These are phyloP conservation scores for Harpagus bidentatus DNA, from an alignment of 2,113 vertebrate species.

Conservation along the genomic window DNA sequence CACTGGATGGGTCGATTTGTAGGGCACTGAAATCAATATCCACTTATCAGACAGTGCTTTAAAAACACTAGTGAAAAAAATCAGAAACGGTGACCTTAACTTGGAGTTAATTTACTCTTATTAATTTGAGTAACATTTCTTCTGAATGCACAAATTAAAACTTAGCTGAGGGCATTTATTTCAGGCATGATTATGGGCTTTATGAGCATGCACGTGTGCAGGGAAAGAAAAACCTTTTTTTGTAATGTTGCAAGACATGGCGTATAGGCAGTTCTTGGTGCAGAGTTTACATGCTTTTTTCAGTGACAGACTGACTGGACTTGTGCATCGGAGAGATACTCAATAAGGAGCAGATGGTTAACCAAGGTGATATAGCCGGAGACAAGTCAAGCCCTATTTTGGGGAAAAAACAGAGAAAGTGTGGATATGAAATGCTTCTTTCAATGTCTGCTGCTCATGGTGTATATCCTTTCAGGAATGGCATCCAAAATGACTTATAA, in stretches of 20 bases:
- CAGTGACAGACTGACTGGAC: not conserved
- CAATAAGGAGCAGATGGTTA: not conserved
- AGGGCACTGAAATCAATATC: constrained; percentile 17
- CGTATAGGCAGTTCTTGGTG: not conserved
- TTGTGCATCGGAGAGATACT: not conserved
- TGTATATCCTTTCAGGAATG: not conserved
- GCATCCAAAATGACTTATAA: not conserved
- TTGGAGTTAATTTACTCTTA: constrained; percentile 5
- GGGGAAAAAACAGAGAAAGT: not conserved
- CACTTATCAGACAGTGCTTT: constrained; percentile 11
- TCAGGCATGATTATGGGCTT: not conserved
- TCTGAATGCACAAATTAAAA: not conserved
- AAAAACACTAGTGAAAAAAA: not conserved
- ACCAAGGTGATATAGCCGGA: not conserved
- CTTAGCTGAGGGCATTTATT: not conserved
- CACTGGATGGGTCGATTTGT: not conserved
- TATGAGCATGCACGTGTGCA: not conserved
- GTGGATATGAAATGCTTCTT: not conserved
- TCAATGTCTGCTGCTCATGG: not conserved
- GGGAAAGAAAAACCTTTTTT: not conserved
- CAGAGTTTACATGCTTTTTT: not conserved
- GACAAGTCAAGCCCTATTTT: not conserved
- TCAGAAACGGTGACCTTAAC: not conserved
- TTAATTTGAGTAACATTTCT: not conserved
- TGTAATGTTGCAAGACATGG: rapidly evolving